Evolutionary conservation across 1,140 invertebrate genomes (phyloP), one percentile per base, ranked within the genome.

Genomic region (Drosophila burlai): DNA sequence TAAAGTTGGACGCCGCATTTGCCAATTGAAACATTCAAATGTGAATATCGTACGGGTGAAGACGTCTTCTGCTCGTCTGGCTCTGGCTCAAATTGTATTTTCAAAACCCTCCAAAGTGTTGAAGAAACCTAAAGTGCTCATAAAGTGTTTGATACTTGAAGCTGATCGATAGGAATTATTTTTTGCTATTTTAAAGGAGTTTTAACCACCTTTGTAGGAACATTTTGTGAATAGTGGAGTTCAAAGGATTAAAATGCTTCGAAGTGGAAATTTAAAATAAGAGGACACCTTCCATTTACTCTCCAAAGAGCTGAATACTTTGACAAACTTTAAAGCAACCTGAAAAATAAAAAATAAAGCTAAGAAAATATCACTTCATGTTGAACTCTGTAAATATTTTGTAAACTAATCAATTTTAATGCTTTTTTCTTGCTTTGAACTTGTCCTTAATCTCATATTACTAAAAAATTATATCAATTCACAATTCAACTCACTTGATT

Each of bases 11-110:
- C 68, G 82, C 91, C 82, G 80, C 85, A 80, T 90, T 90, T 92
- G 90, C 82, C 90, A 92, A 92, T 86, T 83, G 90, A 92, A 92
- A 84, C 91, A 92, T 92, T 92, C 91, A 92, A 91, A 92, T 92
- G 87, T 92, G 91, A 92, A 87, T 92, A 91, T 83, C 91, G 91
- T 86, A 89, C 91, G 91, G 79, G 91, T 91, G 81, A 92, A 92
- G 91, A 92, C 91, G 91, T 92, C 83, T 91, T 91, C 83, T 87
- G 81, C 79, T 84, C 85, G 84, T 79, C 76, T 79, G 76, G 76
- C 76, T 79, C 76, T 79, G 82, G 61, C 71, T 80, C 67, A 76
- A 50, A 78, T 68, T 83, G 80, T 85, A 85, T 49, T 84, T 52
- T 65, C 24, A 62, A 58, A 60, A 50, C 31, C 45, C 64, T 68